Evolutionary conservation across 1,140 invertebrate species (phyloP).

Genomic region (Drosophila carrolli): DNA sequence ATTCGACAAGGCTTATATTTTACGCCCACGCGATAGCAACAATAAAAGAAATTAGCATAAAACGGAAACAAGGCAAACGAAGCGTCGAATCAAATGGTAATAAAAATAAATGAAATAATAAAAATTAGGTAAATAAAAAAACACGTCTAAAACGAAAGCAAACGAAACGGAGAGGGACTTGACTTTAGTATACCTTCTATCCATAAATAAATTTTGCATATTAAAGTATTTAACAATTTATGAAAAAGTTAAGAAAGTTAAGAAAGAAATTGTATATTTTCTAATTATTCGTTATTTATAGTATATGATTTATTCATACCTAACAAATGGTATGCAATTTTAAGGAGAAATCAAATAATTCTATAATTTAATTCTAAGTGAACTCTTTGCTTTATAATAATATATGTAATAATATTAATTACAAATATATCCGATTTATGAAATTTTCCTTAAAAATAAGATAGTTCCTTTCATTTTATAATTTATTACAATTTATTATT

Average conservation of each 20-base stretch:
- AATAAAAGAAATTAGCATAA: constrained; percentile 64
- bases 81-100: constrained; percentile 56
- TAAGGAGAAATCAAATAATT: not conserved
- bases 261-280: too few species aligned
- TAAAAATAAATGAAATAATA: constrained; percentile 29
- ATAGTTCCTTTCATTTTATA: too few species aligned
- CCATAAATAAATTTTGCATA: too few species aligned
- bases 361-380: too few species aligned
- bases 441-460: too few species aligned
- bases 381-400: too few species aligned
- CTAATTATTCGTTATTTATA: too few species aligned
- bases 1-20: not conserved
- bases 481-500: too few species aligned
- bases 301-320: too few species aligned
- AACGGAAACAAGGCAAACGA: constrained; percentile 45
- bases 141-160: constrained; percentile 9
- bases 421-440: not conserved
- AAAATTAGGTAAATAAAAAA: constrained; percentile 31
- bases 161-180: not conserved
- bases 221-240: not conserved
- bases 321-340: not conserved
- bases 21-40: constrained; percentile 10
- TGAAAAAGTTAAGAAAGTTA: too few species aligned
- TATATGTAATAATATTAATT: too few species aligned
- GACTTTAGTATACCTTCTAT: not conserved